Conservation (phyloP, 1,140 invertebrate species). For the Heliconius nattereri region DNA sequence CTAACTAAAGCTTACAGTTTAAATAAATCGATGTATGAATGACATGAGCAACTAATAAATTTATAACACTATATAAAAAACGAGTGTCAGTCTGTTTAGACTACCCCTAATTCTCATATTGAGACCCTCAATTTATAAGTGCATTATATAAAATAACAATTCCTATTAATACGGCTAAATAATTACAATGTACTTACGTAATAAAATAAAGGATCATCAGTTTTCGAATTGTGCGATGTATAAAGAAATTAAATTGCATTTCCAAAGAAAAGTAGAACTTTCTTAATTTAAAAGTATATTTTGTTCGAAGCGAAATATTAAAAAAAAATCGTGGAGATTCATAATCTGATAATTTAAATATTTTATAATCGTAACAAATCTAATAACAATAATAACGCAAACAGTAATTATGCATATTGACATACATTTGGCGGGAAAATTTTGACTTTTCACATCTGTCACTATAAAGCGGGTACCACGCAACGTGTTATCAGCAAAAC, state of each 20-base stretch:
- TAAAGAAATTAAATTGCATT: constrained; percentile 45
- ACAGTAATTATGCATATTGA: background rate
- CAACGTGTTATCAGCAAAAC: background rate
- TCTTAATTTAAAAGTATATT: background rate
- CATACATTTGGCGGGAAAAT: constrained; percentile 34
- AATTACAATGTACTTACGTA: constrained; percentile 28
- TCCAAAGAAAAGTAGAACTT: constrained; percentile 25
- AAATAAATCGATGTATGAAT: constrained; percentile 47
- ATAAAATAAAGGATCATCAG: constrained; percentile 16
- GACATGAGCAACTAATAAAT: constrained; percentile 48
- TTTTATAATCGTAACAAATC: constrained; percentile 16
- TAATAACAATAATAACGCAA: constrained; percentile 3
- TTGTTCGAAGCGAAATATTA: background rate
- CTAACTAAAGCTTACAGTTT: constrained; percentile 29
- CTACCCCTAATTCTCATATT: constrained; percentile 10
- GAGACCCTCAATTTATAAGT: constrained; percentile 23
- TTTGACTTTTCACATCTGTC: constrained; percentile 36
- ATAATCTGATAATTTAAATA: constrained; percentile 11
- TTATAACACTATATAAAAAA: constrained; percentile 32
- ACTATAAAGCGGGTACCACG: constrained; percentile 7
- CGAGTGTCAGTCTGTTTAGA: constrained; percentile 33
- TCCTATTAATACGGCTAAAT: constrained; percentile 22
- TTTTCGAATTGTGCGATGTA: constrained; percentile 42
- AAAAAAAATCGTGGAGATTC: constrained; percentile 13
- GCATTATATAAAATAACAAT: constrained; percentile 26